Conservation (phyloP, 92 coral and sea anemone species). For the Heteractis magnifica region DNA sequence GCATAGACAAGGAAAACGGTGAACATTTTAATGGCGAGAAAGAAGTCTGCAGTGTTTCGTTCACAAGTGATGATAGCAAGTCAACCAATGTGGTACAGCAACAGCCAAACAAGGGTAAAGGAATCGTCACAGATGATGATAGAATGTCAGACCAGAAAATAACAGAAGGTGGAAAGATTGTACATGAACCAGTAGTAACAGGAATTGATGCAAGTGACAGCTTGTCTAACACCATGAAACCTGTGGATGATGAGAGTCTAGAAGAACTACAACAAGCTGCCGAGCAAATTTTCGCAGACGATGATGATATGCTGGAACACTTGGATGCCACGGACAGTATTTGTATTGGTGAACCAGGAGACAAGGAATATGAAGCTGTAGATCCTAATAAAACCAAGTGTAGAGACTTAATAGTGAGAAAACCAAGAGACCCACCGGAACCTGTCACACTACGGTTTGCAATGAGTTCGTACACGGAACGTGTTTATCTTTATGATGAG, state of each 20-base stretch:
- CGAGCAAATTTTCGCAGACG: constrained; percentile 55
- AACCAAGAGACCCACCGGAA: constrained; percentile 38
- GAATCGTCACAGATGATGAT: not conserved
- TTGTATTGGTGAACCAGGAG: too few species aligned
- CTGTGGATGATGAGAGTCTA: constrained; percentile 24
- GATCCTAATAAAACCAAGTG: not conserved
- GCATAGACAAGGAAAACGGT: too few species aligned
- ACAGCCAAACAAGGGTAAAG: not conserved
- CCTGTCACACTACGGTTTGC: constrained; percentile 72
- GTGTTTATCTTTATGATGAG: constrained; percentile 84
- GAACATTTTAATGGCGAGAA: too few species aligned
- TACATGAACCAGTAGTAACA: not conserved
- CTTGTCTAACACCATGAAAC: not conserved
- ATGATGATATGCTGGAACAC: constrained; percentile 57
- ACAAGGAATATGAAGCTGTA: not conserved
- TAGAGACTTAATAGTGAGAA: not conserved
- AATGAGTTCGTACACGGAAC: constrained; percentile 84
- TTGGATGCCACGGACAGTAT: not conserved
- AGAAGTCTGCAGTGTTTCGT: too few species aligned
- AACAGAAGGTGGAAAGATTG: too few species aligned
- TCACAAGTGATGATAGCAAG: too few species aligned
- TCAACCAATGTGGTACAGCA: not conserved
- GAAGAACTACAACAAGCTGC: constrained; percentile 67
- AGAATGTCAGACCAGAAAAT: too few species aligned
- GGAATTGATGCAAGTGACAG: not conserved